Evolutionary conservation across 2,797 vertebrate species (phyloP).

Genomic region (Zenarchopterus dispar): DNA sequence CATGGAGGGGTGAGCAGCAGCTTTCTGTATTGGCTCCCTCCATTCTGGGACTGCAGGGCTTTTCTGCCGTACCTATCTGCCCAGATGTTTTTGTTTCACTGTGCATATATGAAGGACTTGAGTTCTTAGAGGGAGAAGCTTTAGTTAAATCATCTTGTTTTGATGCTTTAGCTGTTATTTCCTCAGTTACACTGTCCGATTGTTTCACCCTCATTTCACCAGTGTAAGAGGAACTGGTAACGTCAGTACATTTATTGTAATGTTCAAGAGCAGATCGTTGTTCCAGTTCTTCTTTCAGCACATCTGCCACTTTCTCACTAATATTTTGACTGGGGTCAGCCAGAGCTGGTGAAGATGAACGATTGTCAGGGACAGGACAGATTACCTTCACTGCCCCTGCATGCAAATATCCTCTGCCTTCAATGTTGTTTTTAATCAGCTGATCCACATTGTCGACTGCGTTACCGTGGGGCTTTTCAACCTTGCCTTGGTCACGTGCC

Average conservation of each 20-base stretch:
- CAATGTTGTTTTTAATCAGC: constrained; percentile 58
- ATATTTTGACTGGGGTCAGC: background rate
- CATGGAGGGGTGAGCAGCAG: constrained; percentile 55
- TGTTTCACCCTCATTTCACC: constrained; percentile 34
- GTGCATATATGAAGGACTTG: constrained; percentile 48
- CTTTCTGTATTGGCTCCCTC: constrained; percentile 53
- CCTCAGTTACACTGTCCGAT: constrained; percentile 17
- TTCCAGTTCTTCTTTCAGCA: constrained; percentile 32
- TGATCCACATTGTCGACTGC: constrained; percentile 29
- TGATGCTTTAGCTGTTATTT: constrained; percentile 36
- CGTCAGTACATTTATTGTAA: constrained; percentile 8
- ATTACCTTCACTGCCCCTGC: constrained; percentile 70
- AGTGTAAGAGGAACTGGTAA: constrained; percentile 28
- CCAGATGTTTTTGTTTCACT: constrained; percentile 51
- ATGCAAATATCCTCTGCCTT: constrained; percentile 66
- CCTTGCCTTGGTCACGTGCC: constrained; percentile 49
- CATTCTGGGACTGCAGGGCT: constrained; percentile 63
- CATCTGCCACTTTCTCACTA: constrained; percentile 26
- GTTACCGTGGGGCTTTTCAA: constrained; percentile 38
- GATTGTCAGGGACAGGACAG: constrained; percentile 41
- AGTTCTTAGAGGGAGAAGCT: constrained; percentile 43
- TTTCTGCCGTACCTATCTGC: constrained; percentile 60
- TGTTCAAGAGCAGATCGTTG: constrained; percentile 35
- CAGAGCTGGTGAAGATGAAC: constrained; percentile 39
- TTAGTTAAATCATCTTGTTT: constrained; percentile 41